Conservation (phyloP, 2,113 vertebrate species). For the Aplodontia rufa region DNA sequence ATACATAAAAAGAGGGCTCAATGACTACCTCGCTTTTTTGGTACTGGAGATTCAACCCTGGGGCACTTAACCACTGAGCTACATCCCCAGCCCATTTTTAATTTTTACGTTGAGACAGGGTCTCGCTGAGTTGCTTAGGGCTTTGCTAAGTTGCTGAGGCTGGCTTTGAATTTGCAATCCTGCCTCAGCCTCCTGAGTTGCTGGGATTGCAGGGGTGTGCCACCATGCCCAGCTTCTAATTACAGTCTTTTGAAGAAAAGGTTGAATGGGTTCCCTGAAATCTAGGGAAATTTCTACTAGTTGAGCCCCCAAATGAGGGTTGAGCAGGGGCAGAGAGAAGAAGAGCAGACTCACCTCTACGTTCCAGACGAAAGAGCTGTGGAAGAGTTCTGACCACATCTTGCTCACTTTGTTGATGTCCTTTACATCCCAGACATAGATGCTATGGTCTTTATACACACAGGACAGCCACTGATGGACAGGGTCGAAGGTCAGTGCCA, state of each 20-base stretch:
- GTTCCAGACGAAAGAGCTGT: slow-evolving; percentile 92
- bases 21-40: too few relatives aligned
- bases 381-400: slow-evolving; percentile 92
- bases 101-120: too few relatives aligned
- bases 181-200: too few relatives aligned
- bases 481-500: slow-evolving; percentile 89
- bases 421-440: slow-evolving; percentile 91
- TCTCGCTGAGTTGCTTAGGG: too few relatives aligned
- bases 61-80: too few relatives aligned
- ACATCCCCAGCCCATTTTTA: too few relatives aligned
- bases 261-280: neutral
- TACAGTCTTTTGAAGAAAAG: neutral
- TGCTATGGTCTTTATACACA: slow-evolving; percentile 93
- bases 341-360: slow-evolving; percentile 85
- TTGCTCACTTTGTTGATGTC: slow-evolving; percentile 83
- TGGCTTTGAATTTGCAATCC: too few relatives aligned
- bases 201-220: too few relatives aligned
- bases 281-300: neutral
- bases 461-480: slow-evolving; percentile 85
- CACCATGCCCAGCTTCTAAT: too few relatives aligned
- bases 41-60: too few relatives aligned
- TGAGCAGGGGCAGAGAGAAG: neutral
- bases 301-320: neutral
- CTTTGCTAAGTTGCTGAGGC: too few relatives aligned
- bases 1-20: too few relatives aligned